These are phyloP conservation scores for Cerastis leucographa DNA, from an alignment of 2,888 invertebrate species.

Conservation along the genomic window DNA sequence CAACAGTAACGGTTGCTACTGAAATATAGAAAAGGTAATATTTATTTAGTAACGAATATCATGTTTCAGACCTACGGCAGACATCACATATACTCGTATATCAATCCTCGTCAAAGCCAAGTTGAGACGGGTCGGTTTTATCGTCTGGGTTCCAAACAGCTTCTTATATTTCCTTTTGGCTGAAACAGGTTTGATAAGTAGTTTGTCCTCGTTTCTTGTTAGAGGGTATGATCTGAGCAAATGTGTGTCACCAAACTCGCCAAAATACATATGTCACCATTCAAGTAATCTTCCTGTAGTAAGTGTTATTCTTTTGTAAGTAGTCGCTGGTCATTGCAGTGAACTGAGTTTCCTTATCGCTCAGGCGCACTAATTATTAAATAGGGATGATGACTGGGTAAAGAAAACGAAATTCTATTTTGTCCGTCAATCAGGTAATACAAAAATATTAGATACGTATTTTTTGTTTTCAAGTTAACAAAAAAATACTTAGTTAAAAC, in stretches of 20 bases:
- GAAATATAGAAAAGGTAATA: conserved; percentile 1
- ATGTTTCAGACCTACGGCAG: conserved; percentile 35
- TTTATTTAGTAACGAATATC: conserved; percentile 38
- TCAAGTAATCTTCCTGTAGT: not conserved
- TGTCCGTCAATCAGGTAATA: too few relatives aligned
- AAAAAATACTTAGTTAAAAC: too few relatives aligned
- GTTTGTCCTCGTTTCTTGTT: conserved; percentile 55
- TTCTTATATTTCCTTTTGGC: conserved; percentile 56
- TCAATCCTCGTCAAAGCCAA: conserved; percentile 56
- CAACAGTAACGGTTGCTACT: not conserved
- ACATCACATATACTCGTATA: conserved; percentile 28
- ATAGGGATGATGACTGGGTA: too few relatives aligned
- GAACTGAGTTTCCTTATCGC: conserved; percentile 2
- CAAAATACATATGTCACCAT: conserved; percentile 1
- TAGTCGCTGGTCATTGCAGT: not conserved
- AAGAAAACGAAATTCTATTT: too few relatives aligned
- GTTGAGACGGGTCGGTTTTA: conserved; percentile 61
- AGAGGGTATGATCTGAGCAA: conserved; percentile 37
- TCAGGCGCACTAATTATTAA: conserved; percentile 12
- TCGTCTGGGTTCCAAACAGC: conserved; percentile 30
- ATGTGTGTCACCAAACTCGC: conserved; percentile 27
- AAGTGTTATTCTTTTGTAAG: not conserved
- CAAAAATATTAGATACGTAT: too few relatives aligned
- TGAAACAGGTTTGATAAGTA: conserved; percentile 56
- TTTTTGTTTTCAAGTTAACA: too few relatives aligned